A percentile compares a stretch with the other conserved stretches of the same genome.
Evolutionary conservation across 2,113 vertebrate genomes (phyloP).

Genomic region (Apeltes quadracus): DNA sequence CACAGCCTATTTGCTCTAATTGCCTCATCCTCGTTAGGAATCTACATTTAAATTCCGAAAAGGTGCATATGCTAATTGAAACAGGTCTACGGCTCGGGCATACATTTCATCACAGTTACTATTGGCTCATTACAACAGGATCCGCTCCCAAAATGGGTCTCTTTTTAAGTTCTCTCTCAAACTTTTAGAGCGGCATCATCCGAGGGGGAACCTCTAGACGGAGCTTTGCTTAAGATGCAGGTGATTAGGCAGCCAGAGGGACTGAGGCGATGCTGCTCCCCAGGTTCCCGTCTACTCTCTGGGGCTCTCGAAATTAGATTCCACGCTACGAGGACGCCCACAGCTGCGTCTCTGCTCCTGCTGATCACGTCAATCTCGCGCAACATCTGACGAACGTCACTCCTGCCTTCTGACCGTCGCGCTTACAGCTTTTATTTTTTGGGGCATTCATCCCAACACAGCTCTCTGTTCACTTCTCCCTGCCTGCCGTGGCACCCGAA

Average conservation of each 20-base stretch:
- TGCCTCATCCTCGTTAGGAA: slow-evolving; percentile 57
- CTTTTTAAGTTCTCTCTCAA: slow-evolving; percentile 53
- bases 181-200: slow-evolving; percentile 41
- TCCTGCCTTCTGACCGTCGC: slow-evolving; percentile 6
- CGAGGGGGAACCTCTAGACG: slow-evolving; percentile 61
- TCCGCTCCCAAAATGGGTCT: slow-evolving; percentile 32
- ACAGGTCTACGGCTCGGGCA: slow-evolving; percentile 44
- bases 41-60: slow-evolving; percentile 44
- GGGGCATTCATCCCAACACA: slow-evolving; percentile 3
- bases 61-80: slow-evolving; percentile 57
- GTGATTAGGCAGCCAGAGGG: slow-evolving; percentile 63
- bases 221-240: slow-evolving; percentile 56
- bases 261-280: slow-evolving; percentile 59
- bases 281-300: slow-evolving; percentile 33
- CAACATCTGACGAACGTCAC: slow-evolving; percentile 50
- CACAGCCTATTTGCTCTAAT: slow-evolving; percentile 31
- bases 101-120: slow-evolving; percentile 56
- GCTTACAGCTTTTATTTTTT: slow-evolving; percentile 17
- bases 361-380: slow-evolving; percentile 60
- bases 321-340: slow-evolving; percentile 38
- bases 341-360: slow-evolving; percentile 46
- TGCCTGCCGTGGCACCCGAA: background rate
- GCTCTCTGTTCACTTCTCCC: slow-evolving; percentile 6
- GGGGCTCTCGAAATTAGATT: slow-evolving; percentile 59
- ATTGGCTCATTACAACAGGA: slow-evolving; percentile 45